phyloP scores from a whole-genome alignment of 2,888 invertebrate genomes.

The Macrosiphum euphorbiae region DNA sequence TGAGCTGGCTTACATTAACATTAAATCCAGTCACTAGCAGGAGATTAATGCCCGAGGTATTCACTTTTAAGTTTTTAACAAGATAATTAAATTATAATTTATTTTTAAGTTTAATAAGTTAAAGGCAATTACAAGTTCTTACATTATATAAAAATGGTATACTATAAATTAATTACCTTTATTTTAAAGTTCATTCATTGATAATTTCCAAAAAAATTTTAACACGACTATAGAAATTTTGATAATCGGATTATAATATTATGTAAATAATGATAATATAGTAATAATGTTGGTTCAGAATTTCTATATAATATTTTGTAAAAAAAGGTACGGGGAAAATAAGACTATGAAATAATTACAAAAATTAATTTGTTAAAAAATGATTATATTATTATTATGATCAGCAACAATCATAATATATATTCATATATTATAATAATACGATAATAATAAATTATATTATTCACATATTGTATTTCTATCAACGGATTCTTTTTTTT shows the following conservation, averaged over 20 bases:
- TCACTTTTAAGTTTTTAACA: neutral
- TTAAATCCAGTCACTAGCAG: slow-evolving; percentile 42
- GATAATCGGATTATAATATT: neutral
- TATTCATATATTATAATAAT: neutral
- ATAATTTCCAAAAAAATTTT: neutral
- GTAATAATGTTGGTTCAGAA: neutral
- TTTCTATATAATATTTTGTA: neutral
- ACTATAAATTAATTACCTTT: neutral
- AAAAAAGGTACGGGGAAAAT: neutral
- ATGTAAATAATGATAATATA: neutral
- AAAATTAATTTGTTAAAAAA: neutral
- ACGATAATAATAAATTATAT: neutral
- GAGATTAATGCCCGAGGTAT: slow-evolving; percentile 49
- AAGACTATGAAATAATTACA: neutral
- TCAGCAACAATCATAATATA: neutral
- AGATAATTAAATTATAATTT: neutral
- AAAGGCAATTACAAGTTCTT: neutral
- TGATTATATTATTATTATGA: neutral
- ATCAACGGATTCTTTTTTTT: neutral
- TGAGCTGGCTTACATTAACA: slow-evolving; percentile 33
- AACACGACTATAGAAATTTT: neutral
- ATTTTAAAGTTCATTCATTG: neutral
- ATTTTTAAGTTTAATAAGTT: neutral
- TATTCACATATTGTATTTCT: neutral
- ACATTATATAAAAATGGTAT: neutral